These are phyloP conservation scores for Gasterosteus nipponicus DNA, from an alignment of 2,113 vertebrate genomes.

Conservation along the genomic window DNA sequence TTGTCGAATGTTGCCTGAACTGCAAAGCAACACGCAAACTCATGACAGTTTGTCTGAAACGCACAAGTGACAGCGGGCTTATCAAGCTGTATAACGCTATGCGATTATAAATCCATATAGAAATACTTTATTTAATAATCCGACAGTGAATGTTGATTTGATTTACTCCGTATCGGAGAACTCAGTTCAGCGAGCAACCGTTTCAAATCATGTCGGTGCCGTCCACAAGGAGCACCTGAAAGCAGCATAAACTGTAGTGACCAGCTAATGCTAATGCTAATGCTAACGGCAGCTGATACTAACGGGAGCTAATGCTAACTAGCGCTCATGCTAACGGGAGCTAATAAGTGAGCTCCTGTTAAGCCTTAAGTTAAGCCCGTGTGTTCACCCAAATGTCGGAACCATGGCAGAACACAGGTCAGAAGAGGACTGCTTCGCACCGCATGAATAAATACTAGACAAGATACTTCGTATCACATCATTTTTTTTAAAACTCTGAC, in stretches of 20 bases:
- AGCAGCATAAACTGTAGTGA: neutral
- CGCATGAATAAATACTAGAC: neutral
- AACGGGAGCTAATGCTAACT: neutral
- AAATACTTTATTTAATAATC: neutral
- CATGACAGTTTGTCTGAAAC: neutral
- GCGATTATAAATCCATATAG: neutral
- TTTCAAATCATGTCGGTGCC: neutral
- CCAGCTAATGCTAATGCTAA: slow-evolving; percentile 9
- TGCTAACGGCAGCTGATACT: neutral
- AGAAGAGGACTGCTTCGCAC: neutral
- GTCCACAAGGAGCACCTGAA: neutral
- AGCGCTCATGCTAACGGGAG: neutral
- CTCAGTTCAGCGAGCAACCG: neutral
- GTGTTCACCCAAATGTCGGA: neutral
- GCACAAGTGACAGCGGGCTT: neutral
- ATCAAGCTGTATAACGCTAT: too few species aligned
- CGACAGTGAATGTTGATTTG: neutral
- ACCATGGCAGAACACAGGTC: neutral
- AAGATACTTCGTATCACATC: neutral
- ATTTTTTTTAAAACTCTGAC: neutral
- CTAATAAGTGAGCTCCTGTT: slow-evolving; percentile 14
- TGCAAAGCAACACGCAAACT: neutral
- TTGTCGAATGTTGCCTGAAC: neutral
- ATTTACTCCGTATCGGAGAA: too few species aligned
- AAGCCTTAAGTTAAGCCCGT: neutral